Percentiles rank a stretch among this genome's conserved stretches.
Evolutionary conservation across 2,797 vertebrate genomes (phyloP).

Genomic region (Eulemur albifrons): DNA sequence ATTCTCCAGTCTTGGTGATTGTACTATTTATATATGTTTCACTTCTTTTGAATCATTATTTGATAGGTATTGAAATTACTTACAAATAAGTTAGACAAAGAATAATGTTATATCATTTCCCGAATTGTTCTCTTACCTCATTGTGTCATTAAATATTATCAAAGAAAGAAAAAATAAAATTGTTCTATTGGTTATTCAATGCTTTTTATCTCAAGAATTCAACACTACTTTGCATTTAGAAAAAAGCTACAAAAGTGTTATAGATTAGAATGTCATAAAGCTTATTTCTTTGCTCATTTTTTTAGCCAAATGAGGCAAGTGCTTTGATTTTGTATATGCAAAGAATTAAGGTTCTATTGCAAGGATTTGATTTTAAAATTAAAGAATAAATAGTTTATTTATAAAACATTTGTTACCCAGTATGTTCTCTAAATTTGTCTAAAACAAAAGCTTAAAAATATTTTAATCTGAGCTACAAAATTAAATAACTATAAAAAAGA

Average conservation of each 20-base stretch:
- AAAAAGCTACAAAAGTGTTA: not conserved
- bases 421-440: not conserved
- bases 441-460: not conserved
- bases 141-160: not conserved
- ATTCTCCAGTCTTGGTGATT: not conserved
- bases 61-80: not conserved
- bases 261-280: not conserved
- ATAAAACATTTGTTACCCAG: not conserved
- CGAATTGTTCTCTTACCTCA: not conserved
- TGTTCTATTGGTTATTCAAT: not conserved
- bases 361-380: not conserved
- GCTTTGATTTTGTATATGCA: not conserved
- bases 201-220: not conserved
- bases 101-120: not conserved
- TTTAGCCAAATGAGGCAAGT: not conserved
- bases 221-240: not conserved
- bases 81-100: not conserved
- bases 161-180: not conserved
- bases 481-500: not conserved
- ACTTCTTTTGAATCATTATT: not conserved
- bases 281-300: not conserved
- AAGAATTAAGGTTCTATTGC: not conserved
- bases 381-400: not conserved
- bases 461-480: not conserved
- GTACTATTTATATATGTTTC: not conserved